Evolutionary conservation across 1,140 invertebrate genomes (phyloP).

Genomic region (Eurosta solidaginis): DNA sequence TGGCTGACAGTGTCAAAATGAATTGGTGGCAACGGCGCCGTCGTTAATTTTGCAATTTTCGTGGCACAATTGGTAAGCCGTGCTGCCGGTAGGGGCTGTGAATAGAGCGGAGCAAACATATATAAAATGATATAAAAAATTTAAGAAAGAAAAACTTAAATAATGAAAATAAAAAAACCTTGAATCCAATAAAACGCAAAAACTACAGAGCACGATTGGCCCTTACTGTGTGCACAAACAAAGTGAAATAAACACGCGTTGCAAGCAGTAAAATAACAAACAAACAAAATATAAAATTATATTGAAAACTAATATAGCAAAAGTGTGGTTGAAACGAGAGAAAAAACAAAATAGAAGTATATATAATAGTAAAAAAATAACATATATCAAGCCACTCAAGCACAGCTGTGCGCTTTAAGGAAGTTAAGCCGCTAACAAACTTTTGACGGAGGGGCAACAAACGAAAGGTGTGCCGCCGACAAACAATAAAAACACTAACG

Average conservation of each 20-base stretch:
- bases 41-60: constrained; percentile 30
- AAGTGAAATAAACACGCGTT: constrained; percentile 12
- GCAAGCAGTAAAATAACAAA: background rate
- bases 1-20: constrained; percentile 11
- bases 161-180: too few relatives aligned
- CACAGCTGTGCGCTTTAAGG: background rate
- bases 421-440: background rate
- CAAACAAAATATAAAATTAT: background rate
- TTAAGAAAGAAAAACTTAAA: background rate
- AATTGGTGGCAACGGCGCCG: constrained; percentile 5
- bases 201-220: background rate
- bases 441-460: background rate
- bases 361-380: background rate
- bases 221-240: background rate
- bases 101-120: background rate
- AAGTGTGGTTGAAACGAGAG: background rate
- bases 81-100: background rate
- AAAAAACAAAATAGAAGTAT: background rate
- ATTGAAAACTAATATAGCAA: background rate
- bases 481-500: constrained; percentile 28
- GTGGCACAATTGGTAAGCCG: background rate
- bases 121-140: background rate
- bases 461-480: background rate
- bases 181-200: too few relatives aligned
- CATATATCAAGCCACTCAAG: background rate